Conservation (phyloP, 2,797 vertebrate genomes). For the Lepilemur septentrionalis region DNA sequence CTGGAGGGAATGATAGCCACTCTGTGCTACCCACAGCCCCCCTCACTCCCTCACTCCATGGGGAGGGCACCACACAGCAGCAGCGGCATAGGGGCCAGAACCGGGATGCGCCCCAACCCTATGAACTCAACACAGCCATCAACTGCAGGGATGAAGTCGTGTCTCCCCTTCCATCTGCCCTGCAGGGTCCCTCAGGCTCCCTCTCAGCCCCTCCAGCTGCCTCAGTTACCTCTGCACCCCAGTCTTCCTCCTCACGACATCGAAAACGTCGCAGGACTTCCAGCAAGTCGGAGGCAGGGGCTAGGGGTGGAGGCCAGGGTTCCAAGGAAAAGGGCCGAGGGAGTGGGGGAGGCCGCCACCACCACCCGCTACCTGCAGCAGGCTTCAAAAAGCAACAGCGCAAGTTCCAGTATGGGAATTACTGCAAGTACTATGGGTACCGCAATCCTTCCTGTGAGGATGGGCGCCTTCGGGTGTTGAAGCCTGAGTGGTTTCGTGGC, state of each 20-base stretch:
- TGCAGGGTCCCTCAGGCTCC: conserved; percentile 66
- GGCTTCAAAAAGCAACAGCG: conserved; percentile 76
- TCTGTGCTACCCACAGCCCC: conserved; percentile 36
- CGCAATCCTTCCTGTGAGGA: conserved; percentile 87
- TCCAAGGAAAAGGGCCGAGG: conserved; percentile 65
- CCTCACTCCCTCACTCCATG: conserved; percentile 65
- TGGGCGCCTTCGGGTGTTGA: conserved; percentile 85
- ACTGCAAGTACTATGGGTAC: conserved; percentile 91
- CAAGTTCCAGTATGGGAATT: conserved; percentile 91
- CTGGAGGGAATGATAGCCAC: conserved; percentile 70
- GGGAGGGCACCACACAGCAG: conserved; percentile 65
- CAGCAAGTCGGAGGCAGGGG: conserved; percentile 74
- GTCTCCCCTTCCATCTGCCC: conserved; percentile 82
- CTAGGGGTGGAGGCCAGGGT: conserved; percentile 52
- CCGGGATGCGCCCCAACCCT: conserved; percentile 87
- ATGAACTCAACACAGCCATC: conserved; percentile 94
- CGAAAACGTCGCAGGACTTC: conserved; percentile 68
- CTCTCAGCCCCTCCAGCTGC: conserved; percentile 62
- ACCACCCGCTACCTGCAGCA: conserved; percentile 71
- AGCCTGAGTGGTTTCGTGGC: conserved; percentile 90
- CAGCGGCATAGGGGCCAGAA: conserved; percentile 68
- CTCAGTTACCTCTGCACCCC: conserved; percentile 68
- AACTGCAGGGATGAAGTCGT: conserved; percentile 92
- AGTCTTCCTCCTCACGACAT: conserved; percentile 60
- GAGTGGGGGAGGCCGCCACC: conserved; percentile 79